Evolutionary conservation across 2,888 invertebrate species (phyloP), one percentile per base, ranked within the genome.

Genomic region (Nymphalis c-album): DNA sequence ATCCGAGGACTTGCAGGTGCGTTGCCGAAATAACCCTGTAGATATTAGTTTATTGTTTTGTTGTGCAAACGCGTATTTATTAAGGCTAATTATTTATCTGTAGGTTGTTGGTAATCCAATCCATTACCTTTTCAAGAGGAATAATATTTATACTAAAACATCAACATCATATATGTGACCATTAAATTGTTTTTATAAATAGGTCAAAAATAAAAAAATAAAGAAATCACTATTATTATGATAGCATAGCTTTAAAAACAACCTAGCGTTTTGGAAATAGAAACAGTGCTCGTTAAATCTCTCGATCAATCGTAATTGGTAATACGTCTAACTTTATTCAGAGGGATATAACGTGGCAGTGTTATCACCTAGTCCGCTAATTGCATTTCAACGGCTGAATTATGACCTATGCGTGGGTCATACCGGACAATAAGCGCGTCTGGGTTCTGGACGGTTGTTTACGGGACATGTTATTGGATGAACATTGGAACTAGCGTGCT

Each of bases 301-400:
- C 17, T 17, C 57, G 60, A 61, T 57, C 22, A 55, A 55, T 40
- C 61, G 57, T 62, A 50, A 62, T 59, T 59, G 58, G 13, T 50
- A 8, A 35, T 7, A 7, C 17, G 48, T 60, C 48, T 22, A 26
- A 40, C 63, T 70, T 65, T 62, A 69, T 69, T 64, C 69, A 73
- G 61, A 77, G 75, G 77, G 79, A 78, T 74, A 76, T 76, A 64
- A 71, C 65, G 61, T 78, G 77, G 78, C 76, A 77, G 75, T 80
- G 85, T 86, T 88, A 89, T 87, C 87, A 85, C 85, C 85, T 86
- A 84, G 78, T 79, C 77, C 79, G 82, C 84, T 89, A 89, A 90
- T 89, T 89, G 86, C 86, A 83, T 87, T 86, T 83, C 81, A 80
- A 77, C 81, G 72, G 79, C 75, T 88, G 85, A 89, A 78, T 88